These are phyloP conservation scores for Spilarctia lutea DNA, from an alignment of 2,888 invertebrate genomes.

Conservation along the genomic window DNA sequence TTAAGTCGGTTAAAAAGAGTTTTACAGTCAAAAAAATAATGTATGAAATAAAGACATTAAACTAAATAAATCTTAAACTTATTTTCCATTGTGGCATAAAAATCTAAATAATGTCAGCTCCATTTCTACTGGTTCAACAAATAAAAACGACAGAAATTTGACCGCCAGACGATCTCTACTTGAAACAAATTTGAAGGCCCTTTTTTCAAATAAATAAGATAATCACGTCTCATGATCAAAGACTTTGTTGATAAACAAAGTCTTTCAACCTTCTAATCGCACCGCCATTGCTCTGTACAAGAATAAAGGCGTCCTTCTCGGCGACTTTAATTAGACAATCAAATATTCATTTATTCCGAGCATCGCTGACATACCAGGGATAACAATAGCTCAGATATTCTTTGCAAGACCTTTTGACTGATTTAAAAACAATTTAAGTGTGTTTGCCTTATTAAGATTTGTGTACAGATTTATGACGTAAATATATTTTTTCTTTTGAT, in stretches of 20 bases:
- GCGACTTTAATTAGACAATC: slow-evolving; percentile 77
- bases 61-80: not conserved
- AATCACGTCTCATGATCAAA: slow-evolving; percentile 19
- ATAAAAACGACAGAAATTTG: not conserved
- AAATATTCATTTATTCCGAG: slow-evolving; percentile 81
- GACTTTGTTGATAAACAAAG: slow-evolving; percentile 34
- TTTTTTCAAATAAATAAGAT: not conserved
- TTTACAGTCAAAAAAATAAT: not conserved
- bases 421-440: slow-evolving; percentile 26
- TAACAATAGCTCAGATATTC: slow-evolving; percentile 45
- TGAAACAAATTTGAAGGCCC: not conserved
- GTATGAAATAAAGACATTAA: not conserved
- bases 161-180: not conserved
- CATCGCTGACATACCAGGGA: slow-evolving; percentile 59
- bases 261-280: slow-evolving; percentile 29
- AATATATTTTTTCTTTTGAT: too few species aligned
- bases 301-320: slow-evolving; percentile 56
- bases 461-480: not conserved
- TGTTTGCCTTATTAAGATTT: slow-evolving; percentile 9
- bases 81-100: not conserved
- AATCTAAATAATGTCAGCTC: not conserved
- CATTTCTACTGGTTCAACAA: not conserved
- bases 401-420: slow-evolving; percentile 29
- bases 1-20: not conserved
- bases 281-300: slow-evolving; percentile 28